These are phyloP conservation scores for Allygus modestus DNA, from an alignment of 2,888 invertebrate genomes.

Conservation along the genomic window DNA sequence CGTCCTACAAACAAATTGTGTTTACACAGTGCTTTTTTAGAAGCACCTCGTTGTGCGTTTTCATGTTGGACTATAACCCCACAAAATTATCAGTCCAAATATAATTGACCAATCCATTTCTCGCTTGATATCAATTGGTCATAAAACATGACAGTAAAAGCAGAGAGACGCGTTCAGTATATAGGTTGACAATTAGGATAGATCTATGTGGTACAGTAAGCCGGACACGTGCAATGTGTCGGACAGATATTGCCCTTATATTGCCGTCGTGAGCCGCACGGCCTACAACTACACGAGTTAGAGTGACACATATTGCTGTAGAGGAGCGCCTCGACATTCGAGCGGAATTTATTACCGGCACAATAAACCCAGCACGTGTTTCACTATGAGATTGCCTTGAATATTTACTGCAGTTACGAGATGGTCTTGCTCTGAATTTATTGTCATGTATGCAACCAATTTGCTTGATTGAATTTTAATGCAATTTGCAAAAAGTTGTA, in stretches of 20 bases:
- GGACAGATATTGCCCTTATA: slow-evolving; percentile 45
- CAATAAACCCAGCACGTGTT: slow-evolving; percentile 32
- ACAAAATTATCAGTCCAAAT: too few species aligned
- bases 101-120: too few species aligned
- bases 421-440: background rate
- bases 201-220: slow-evolving; percentile 13
- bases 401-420: background rate
- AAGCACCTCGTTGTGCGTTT: too few species aligned
- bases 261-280: slow-evolving; percentile 13
- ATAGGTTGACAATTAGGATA: background rate
- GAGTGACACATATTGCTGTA: slow-evolving; percentile 29
- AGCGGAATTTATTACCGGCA: slow-evolving; percentile 10
- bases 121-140: too few species aligned
- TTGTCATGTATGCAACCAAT: background rate
- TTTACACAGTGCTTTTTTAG: too few species aligned
- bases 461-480: background rate
- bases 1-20: too few species aligned
- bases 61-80: too few species aligned
- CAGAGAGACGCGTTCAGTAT: too few species aligned
- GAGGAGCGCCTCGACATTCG: slow-evolving; percentile 22
- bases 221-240: background rate
- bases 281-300: slow-evolving; percentile 31
- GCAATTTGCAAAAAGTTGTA: background rate
- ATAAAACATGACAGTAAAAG: too few species aligned
- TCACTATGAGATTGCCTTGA: background rate